Evolutionary conservation across 2,888 invertebrate genomes (phyloP).

Genomic region (Eupithecia tripunctaria): DNA sequence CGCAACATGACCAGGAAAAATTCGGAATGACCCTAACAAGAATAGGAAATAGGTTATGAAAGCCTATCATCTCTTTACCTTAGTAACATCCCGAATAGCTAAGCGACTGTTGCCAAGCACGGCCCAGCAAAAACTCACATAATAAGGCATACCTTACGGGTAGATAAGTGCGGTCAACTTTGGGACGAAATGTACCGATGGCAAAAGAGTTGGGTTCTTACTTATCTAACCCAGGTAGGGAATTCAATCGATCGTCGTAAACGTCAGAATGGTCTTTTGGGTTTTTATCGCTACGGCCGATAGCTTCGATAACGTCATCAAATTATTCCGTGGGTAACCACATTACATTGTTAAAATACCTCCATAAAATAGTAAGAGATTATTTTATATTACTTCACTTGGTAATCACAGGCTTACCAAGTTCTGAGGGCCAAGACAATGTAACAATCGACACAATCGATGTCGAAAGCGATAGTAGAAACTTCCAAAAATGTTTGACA

Average conservation of each 20-base stretch:
- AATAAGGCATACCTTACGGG: constrained; percentile 69
- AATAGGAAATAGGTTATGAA: constrained; percentile 27
- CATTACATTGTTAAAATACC: too few relatives aligned
- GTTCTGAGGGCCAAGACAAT: too few relatives aligned
- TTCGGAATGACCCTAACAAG: constrained; percentile 1
- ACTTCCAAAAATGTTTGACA: too few relatives aligned
- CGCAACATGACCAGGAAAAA: constrained; percentile 9
- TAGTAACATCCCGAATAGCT: constrained; percentile 43
- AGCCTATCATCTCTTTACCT: constrained; percentile 19
- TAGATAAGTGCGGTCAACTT: constrained; percentile 73
- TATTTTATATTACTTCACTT: too few relatives aligned
- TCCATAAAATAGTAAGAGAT: too few relatives aligned
- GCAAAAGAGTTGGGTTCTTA: constrained; percentile 49
- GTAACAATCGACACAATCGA: too few relatives aligned
- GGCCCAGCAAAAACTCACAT: constrained; percentile 66
- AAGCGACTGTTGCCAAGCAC: constrained; percentile 42
- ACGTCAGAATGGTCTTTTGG: background rate
- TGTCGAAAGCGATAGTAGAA: too few relatives aligned
- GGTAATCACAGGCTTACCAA: too few relatives aligned
- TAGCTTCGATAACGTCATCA: background rate
- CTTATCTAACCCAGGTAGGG: constrained; percentile 7
- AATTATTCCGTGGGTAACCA: too few relatives aligned
- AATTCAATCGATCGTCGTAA: constrained; percentile 9
- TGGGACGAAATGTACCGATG: constrained; percentile 55
- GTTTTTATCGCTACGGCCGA: background rate